phyloP scores from a whole-genome alignment of 1,140 invertebrate genomes.

The Zaprionus taronus region DNA sequence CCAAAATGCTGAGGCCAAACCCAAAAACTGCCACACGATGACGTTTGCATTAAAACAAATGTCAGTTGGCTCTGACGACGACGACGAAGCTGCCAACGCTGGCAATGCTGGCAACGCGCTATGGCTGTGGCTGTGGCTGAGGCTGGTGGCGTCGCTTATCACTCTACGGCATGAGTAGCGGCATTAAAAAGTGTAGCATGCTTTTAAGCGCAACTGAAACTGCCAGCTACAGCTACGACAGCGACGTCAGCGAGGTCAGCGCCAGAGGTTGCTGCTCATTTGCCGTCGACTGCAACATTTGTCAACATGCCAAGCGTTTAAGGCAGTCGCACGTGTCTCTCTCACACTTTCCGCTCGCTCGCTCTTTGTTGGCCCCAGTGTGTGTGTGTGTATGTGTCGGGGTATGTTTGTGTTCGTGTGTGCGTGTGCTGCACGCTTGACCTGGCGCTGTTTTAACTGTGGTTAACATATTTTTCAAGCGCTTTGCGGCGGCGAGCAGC shows the following conservation, averaged over 20 bases:
- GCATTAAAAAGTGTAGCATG: slow-evolving; percentile 73
- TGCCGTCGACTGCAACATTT: slow-evolving; percentile 74
- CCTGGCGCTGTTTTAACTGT: slow-evolving; percentile 82
- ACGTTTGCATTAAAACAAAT: slow-evolving; percentile 79
- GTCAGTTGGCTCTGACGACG: slow-evolving; percentile 51
- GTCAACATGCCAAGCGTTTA: slow-evolving; percentile 80
- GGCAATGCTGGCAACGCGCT: slow-evolving; percentile 6
- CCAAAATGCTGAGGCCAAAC: slow-evolving; percentile 18
- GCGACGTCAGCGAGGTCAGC: slow-evolving; percentile 48
- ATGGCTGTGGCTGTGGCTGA: slow-evolving; percentile 4
- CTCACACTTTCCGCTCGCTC: slow-evolving; percentile 11
- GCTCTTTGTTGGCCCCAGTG: background rate
- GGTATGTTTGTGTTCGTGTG: too few relatives aligned
- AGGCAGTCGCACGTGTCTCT: slow-evolving; percentile 47
- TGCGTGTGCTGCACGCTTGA: slow-evolving; percentile 67
- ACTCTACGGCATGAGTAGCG: slow-evolving; percentile 57
- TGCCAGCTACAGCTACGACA: slow-evolving; percentile 46
- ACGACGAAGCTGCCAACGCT: slow-evolving; percentile 14
- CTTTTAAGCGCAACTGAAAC: slow-evolving; percentile 78
- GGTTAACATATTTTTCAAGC: slow-evolving; percentile 83
- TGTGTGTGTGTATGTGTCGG: slow-evolving; percentile 19
- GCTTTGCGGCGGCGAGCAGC: slow-evolving; percentile 66
- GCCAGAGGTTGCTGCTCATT: slow-evolving; percentile 71
- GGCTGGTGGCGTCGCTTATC: slow-evolving; percentile 58
- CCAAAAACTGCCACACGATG: slow-evolving; percentile 53